Percentiles rank a stretch among this genome's conserved stretches.
Conservation (phyloP, 1,140 invertebrate species). For the Lordiphosa mommai region DNA sequence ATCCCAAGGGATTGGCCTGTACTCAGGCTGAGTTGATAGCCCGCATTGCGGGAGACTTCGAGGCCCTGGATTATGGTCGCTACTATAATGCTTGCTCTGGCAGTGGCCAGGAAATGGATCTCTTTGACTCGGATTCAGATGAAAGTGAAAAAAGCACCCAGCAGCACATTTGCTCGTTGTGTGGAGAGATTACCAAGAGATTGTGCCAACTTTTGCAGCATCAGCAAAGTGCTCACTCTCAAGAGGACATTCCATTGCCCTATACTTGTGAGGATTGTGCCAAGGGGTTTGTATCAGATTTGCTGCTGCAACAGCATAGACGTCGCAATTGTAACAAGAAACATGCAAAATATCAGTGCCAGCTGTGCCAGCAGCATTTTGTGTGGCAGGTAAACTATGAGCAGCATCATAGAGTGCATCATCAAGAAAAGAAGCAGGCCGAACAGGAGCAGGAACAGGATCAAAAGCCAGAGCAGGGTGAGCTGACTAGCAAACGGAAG, state of each 20-base stretch:
- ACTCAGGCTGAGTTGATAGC: slow-evolving; percentile 27
- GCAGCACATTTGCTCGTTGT: slow-evolving; percentile 49
- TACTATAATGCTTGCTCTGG: slow-evolving; percentile 57
- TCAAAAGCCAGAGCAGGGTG: not conserved
- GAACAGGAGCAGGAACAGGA: not conserved
- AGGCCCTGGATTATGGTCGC: slow-evolving; percentile 49
- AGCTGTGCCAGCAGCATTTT: slow-evolving; percentile 41
- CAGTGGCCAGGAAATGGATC: slow-evolving; percentile 60
- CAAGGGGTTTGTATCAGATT: slow-evolving; percentile 34
- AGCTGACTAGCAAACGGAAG: slow-evolving; percentile 11
- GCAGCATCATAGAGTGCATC: slow-evolving; percentile 27
- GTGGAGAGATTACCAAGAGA: slow-evolving; percentile 14
- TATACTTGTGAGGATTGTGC: slow-evolving; percentile 39
- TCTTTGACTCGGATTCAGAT: slow-evolving; percentile 52
- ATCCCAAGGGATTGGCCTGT: slow-evolving; percentile 33
- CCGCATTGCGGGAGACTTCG: slow-evolving; percentile 44
- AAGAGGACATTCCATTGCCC: slow-evolving; percentile 1
- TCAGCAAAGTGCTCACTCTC: slow-evolving; percentile 36
- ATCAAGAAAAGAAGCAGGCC: not conserved
- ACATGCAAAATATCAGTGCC: slow-evolving; percentile 36
- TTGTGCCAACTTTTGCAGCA: slow-evolving; percentile 36
- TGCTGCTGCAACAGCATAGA: slow-evolving; percentile 52
- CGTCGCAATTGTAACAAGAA: slow-evolving; percentile 42
- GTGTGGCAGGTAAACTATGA: slow-evolving; percentile 57
- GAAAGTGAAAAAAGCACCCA: slow-evolving; percentile 11